These are phyloP conservation scores for Drosophila carrolli DNA, from an alignment of 1,140 invertebrate species.

Conservation along the genomic window DNA sequence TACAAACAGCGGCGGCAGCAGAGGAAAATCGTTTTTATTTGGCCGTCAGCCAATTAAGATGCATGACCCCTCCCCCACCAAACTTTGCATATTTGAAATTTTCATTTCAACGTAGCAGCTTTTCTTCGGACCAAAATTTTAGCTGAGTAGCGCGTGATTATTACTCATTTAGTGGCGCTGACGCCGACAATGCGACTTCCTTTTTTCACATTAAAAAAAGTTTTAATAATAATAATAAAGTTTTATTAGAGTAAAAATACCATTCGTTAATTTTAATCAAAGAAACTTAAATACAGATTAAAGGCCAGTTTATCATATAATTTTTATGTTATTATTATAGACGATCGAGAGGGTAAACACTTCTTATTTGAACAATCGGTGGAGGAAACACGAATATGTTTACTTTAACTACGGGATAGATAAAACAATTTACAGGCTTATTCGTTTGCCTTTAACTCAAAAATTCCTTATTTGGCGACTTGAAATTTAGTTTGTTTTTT, in stretches of 20 bases:
- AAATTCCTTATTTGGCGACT: not conserved
- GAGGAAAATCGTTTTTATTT: conserved; percentile 51
- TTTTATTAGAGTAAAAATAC: too few relatives aligned
- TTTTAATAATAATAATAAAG: too few relatives aligned
- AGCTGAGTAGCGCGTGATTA: conserved; percentile 43
- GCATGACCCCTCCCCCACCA: conserved; percentile 14
- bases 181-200: conserved; percentile 32
- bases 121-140: conserved; percentile 17
- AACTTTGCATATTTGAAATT: conserved; percentile 53
- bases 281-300: not conserved
- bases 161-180: conserved; percentile 54
- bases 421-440: too few relatives aligned
- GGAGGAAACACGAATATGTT: too few relatives aligned
- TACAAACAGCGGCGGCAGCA: conserved; percentile 18
- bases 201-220: conserved; percentile 7
- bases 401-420: too few relatives aligned
- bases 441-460: not conserved
- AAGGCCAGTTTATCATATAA: not conserved
- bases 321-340: not conserved
- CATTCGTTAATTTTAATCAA: too few relatives aligned
- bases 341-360: not conserved
- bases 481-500: too few relatives aligned
- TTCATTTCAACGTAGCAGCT: conserved; percentile 42
- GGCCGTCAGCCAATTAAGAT: conserved; percentile 56
- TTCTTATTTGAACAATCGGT: not conserved